phyloP scores from a whole-genome alignment of 2,888 invertebrate species.

The Camptogramma bilineatum region DNA sequence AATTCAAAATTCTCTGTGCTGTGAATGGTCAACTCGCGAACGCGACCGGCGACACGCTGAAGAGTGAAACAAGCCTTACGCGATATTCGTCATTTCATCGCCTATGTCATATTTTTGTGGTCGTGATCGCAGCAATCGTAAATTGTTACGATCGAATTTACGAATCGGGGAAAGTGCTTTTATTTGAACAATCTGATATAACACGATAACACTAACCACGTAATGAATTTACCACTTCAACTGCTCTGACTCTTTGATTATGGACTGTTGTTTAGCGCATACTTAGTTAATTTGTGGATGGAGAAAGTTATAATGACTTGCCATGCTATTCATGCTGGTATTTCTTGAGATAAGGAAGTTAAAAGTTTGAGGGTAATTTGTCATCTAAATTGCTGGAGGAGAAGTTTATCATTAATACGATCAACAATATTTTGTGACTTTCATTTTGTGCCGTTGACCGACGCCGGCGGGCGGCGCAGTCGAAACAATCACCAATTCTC shows the following conservation, averaged over 20 bases:
- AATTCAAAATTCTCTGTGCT: too few relatives aligned
- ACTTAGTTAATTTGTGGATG: conserved; percentile 21
- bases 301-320: conserved; percentile 25
- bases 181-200: conserved; percentile 42
- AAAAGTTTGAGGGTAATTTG: conserved; percentile 11
- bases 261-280: conserved; percentile 22
- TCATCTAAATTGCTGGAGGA: conserved; percentile 1
- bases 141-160: conserved; percentile 42
- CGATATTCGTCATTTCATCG: conserved; percentile 36
- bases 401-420: not conserved
- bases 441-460: conserved; percentile 28
- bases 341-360: conserved; percentile 5
- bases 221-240: conserved; percentile 41
- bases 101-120: conserved; percentile 33
- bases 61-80: too few relatives aligned
- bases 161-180: conserved; percentile 40
- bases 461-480: conserved; percentile 41
- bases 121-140: conserved; percentile 37
- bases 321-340: not conserved
- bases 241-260: conserved; percentile 23
- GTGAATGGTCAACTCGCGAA: too few relatives aligned
- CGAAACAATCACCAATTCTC: conserved; percentile 64
- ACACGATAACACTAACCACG: conserved; percentile 37
- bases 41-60: too few relatives aligned
- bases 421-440: conserved; percentile 12